A percentile compares a stretch with the other conserved stretches of the same genome.
Conservation (phyloP, 2,797 vertebrate species). For the Hybognathus amarus region DNA sequence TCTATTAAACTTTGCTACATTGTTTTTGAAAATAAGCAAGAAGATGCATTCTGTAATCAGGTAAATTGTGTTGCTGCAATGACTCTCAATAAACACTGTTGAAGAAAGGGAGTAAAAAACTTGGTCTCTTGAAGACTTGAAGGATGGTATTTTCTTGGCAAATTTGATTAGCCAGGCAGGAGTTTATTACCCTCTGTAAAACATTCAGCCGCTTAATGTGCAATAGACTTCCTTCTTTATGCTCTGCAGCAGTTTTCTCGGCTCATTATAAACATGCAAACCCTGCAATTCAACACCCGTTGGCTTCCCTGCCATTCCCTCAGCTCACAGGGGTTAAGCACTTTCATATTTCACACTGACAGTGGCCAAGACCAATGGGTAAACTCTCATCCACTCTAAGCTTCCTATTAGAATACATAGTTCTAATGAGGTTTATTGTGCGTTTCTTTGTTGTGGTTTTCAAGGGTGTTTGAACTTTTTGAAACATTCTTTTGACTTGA, state of each 20-base stretch:
- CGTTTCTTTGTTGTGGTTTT: slow-evolving; percentile 3
- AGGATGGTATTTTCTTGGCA: slow-evolving; percentile 65
- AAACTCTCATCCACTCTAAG: slow-evolving; percentile 62
- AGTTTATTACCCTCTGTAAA: slow-evolving; percentile 79
- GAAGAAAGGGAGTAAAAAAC: slow-evolving; percentile 55
- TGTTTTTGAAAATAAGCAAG: slow-evolving; percentile 43
- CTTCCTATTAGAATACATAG: slow-evolving; percentile 36
- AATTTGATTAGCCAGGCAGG: slow-evolving; percentile 74
- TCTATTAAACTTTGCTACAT: slow-evolving; percentile 38
- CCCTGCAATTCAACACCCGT: slow-evolving; percentile 70
- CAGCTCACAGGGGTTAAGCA: slow-evolving; percentile 66
- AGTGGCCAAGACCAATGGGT: slow-evolving; percentile 62
- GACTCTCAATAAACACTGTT: slow-evolving; percentile 53
- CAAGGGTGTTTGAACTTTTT: neutral
- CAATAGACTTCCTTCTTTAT: slow-evolving; percentile 73
- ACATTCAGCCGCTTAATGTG: slow-evolving; percentile 76
- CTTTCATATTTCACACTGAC: slow-evolving; percentile 76
- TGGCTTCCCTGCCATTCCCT: slow-evolving; percentile 52
- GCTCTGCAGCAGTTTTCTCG: slow-evolving; percentile 68
- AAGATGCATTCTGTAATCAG: slow-evolving; percentile 51
- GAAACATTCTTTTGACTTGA: no score
- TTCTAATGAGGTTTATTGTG: slow-evolving; percentile 56
- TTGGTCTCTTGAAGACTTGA: slow-evolving; percentile 65
- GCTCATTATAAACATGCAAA: slow-evolving; percentile 78
- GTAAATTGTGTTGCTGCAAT: slow-evolving; percentile 42